Evolutionary conservation across 2,797 vertebrate genomes (phyloP).

Genomic region (Spinus pinus): DNA sequence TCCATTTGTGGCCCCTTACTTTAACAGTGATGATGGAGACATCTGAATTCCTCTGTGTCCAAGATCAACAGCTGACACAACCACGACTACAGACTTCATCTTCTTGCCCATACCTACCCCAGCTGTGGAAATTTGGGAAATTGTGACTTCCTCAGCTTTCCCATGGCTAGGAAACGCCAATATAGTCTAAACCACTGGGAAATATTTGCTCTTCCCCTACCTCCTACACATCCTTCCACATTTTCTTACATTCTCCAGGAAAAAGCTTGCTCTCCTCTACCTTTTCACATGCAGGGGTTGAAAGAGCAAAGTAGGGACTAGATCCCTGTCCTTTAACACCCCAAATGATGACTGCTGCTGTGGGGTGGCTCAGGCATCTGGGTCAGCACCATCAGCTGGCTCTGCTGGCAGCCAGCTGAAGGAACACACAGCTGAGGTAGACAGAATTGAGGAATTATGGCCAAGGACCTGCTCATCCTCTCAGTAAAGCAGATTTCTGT

Average conservation of each 20-base stretch:
- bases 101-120: neutral
- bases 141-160: neutral
- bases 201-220: neutral
- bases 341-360: neutral
- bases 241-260: neutral
- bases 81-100: neutral
- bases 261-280: neutral
- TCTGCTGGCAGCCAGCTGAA: neutral
- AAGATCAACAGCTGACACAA: neutral
- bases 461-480: neutral
- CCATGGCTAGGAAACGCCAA: neutral
- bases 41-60: neutral
- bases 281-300: neutral
- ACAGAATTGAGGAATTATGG: neutral
- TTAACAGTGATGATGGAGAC: neutral
- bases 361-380: neutral
- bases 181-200: neutral
- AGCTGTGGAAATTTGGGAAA: neutral
- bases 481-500: neutral
- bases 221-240: neutral
- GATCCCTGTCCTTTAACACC: neutral
- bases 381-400: neutral
- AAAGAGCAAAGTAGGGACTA: neutral
- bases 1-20: neutral
- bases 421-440: neutral